Conservation (phyloP, 1,140 invertebrate genomes). For the Heliothis subflexa region DNA sequence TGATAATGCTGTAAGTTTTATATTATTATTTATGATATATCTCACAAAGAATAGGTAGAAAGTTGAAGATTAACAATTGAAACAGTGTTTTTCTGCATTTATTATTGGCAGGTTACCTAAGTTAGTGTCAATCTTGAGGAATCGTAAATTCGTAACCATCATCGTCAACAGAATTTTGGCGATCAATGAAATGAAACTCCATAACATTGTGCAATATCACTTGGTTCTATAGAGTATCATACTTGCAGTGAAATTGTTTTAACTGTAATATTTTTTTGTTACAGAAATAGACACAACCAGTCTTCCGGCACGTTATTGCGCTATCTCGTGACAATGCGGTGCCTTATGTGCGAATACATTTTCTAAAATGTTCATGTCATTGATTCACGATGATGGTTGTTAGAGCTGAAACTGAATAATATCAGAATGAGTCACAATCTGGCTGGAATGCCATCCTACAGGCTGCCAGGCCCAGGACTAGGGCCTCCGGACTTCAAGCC, state of each 20-base stretch:
- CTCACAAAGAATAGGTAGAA: conserved; percentile 12
- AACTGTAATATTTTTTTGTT: conserved; percentile 73
- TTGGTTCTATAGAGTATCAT: not conserved
- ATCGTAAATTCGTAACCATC: conserved; percentile 57
- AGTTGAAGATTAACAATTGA: conserved; percentile 18
- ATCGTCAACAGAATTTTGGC: conserved; percentile 49
- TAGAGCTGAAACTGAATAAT: conserved; percentile 75
- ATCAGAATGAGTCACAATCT: conserved; percentile 89
- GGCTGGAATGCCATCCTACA: conserved; percentile 89
- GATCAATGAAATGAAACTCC: conserved; percentile 49
- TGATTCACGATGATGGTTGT: conserved; percentile 73
- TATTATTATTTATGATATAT: conserved; percentile 55
- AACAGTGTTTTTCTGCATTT: conserved; percentile 57
- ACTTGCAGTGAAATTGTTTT: conserved; percentile 46
- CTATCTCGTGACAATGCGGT: conserved; percentile 81
- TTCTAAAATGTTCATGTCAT: conserved; percentile 63
- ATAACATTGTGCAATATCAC: not conserved
- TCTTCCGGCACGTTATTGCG: conserved; percentile 80
- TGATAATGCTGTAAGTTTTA: conserved; percentile 85
- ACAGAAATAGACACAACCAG: conserved; percentile 83
- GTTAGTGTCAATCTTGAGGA: conserved; percentile 57
- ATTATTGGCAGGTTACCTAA: conserved; percentile 69
- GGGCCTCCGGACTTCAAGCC: conserved; percentile 89
- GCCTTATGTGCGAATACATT: conserved; percentile 74
- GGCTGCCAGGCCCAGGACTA: conserved; percentile 88